Conservation (phyloP, 2,113 vertebrate species). For the Sitta europaea region DNA sequence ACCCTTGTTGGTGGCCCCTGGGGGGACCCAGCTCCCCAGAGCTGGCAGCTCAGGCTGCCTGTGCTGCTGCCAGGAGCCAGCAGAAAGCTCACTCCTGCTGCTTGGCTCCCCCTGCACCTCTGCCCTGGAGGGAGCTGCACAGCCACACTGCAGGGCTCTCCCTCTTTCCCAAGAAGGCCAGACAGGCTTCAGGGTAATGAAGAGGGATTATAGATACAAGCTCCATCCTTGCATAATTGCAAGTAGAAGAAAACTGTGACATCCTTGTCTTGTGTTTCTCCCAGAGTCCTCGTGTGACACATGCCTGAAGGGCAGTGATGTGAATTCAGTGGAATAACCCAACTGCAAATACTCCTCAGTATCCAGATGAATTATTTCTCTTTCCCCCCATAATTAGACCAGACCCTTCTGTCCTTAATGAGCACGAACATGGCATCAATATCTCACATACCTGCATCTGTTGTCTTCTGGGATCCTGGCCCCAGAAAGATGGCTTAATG, state of each 20-base stretch:
- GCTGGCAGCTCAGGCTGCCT: background rate
- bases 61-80: background rate
- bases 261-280: background rate
- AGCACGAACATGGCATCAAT: background rate
- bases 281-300: background rate
- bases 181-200: background rate
- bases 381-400: background rate
- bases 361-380: background rate
- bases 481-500: background rate
- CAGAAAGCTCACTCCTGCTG: background rate
- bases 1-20: fast-evolving
- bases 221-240: background rate
- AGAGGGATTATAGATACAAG: background rate
- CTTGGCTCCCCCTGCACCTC: fast-evolving
- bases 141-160: background rate
- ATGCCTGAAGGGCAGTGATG: background rate
- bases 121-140: background rate
- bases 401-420: background rate
- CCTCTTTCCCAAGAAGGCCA: background rate
- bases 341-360: background rate
- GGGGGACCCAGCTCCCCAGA: background rate
- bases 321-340: background rate
- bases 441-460: background rate
- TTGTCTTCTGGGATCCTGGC: background rate
- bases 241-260: background rate